Percentiles rank a stretch among this genome's conserved stretches.
These are phyloP conservation scores for Platysternon megacephalum DNA, from an alignment of 2,113 vertebrate genomes.

Conservation along the genomic window DNA sequence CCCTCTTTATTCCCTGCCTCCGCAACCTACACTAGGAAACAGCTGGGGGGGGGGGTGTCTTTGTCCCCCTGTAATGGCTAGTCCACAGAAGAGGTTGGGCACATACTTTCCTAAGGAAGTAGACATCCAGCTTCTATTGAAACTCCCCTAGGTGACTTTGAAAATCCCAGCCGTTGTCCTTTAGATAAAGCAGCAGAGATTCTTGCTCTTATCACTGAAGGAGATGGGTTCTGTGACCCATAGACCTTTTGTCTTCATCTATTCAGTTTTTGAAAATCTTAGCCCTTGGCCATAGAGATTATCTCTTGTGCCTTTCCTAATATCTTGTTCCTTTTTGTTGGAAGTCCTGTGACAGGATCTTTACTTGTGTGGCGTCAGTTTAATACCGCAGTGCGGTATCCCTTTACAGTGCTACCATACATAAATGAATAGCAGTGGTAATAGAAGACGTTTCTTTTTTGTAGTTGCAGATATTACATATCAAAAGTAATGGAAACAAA, in stretches of 20 bases:
- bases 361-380: not conserved
- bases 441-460: not conserved
- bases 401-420: not conserved
- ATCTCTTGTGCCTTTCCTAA: not conserved
- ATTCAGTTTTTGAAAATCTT: not conserved
- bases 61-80: not conserved
- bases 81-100: not conserved
- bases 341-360: not conserved
- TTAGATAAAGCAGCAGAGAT: fast-evolving
- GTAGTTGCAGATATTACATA: not conserved
- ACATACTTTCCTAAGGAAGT: not conserved
- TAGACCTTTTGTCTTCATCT: not conserved
- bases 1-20: not conserved
- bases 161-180: not conserved
- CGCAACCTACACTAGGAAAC: not conserved
- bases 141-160: not conserved
- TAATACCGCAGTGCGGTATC: not conserved
- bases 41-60: no score
- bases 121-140: not conserved
- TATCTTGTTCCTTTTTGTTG: not conserved
- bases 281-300: not conserved
- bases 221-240: not conserved
- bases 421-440: not conserved
- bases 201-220: not conserved
- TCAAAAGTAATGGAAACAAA: not conserved